Evolutionary conservation across 2,797 vertebrate genomes (phyloP).

Genomic region (Hippocampus kuda): DNA sequence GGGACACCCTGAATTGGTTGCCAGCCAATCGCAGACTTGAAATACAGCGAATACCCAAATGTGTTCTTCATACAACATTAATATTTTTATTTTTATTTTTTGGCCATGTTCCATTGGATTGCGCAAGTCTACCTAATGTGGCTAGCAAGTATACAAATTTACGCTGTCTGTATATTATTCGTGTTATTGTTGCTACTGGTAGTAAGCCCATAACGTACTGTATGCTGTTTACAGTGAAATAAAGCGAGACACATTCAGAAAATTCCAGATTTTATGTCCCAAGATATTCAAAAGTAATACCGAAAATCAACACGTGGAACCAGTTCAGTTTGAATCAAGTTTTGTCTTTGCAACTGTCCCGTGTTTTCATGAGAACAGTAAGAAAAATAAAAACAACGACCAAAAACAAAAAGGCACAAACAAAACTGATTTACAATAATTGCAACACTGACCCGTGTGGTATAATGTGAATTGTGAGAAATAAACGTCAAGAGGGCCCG

Average conservation of each 20-base stretch:
- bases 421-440: background rate
- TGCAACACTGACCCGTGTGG: background rate
- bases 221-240: background rate
- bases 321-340: conserved; percentile 51
- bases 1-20: too few species aligned
- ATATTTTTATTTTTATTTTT: too few species aligned
- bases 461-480: background rate
- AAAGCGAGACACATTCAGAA: conserved; percentile 17
- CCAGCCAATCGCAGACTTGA: too few species aligned
- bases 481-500: conserved; percentile 8
- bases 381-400: conserved; percentile 39
- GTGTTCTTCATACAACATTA: too few species aligned
- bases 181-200: too few species aligned
- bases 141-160: too few species aligned
- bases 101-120: too few species aligned
- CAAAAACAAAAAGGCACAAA: conserved; percentile 8
- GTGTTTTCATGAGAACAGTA: conserved; percentile 13
- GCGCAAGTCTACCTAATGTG: too few species aligned
- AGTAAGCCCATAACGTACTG: background rate
- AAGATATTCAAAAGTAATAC: conserved; percentile 65
- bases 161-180: too few species aligned
- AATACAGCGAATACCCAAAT: background rate
- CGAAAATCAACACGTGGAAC: conserved; percentile 59
- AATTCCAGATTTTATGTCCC: conserved; percentile 65
- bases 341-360: conserved; percentile 41